phyloP scores from a whole-genome alignment of 2,113 vertebrate genomes.

The Lucifuga dentata region DNA sequence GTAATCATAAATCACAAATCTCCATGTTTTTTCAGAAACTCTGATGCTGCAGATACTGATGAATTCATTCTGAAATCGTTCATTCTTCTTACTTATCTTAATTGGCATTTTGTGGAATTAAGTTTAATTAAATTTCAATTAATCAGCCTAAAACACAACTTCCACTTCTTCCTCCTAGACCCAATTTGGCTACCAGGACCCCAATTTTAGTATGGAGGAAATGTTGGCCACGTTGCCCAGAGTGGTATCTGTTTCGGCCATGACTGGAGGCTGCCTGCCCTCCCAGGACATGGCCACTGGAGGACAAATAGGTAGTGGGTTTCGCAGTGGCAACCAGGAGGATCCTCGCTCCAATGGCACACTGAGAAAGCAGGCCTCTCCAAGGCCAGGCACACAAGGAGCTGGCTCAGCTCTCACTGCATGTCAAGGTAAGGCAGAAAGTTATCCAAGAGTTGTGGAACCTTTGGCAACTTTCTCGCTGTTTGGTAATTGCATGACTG shows the following conservation, averaged over 20 bases:
- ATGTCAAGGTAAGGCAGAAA: slow-evolving; percentile 64
- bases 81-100: no score
- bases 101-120: no score
- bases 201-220: slow-evolving; percentile 86
- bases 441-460: not conserved
- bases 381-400: slow-evolving; percentile 73
- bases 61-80: no score
- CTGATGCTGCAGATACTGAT: no score
- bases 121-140: not conserved
- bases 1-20: no score
- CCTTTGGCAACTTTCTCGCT: not conserved
- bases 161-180: slow-evolving; percentile 80
- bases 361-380: slow-evolving; percentile 87
- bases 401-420: slow-evolving; percentile 46
- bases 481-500: no score
- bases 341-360: slow-evolving; percentile 93
- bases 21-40: no score
- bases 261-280: slow-evolving; percentile 75
- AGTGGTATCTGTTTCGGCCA: slow-evolving; percentile 76
- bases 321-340: slow-evolving; percentile 78
- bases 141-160: not conserved
- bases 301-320: slow-evolving; percentile 79
- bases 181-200: slow-evolving; percentile 93
- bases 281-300: slow-evolving; percentile 82
- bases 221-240: slow-evolving; percentile 82